Evolutionary conservation across 2,797 vertebrate genomes (phyloP).

Genomic region (Sebastes paucispinis): DNA sequence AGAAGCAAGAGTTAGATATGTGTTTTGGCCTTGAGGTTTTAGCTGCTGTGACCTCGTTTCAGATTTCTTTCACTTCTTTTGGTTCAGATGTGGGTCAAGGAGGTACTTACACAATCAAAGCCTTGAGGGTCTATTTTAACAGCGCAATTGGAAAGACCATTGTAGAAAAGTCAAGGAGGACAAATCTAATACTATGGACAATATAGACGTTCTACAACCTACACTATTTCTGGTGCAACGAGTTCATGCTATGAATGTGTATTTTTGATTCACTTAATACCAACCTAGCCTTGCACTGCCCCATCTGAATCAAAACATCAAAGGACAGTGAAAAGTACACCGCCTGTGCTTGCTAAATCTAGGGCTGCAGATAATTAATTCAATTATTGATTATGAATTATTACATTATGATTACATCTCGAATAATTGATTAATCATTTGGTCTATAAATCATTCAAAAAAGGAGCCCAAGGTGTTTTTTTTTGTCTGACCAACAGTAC

Average conservation of each 20-base stretch:
- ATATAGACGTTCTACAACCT: neutral
- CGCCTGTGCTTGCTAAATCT: neutral
- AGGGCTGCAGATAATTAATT: neutral
- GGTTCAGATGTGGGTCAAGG: neutral
- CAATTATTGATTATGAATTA: neutral
- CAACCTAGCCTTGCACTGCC: neutral
- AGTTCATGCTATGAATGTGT: neutral
- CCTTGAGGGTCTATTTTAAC: neutral
- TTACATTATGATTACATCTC: neutral
- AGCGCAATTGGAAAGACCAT: neutral
- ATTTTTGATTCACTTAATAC: neutral
- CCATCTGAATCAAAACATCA: neutral
- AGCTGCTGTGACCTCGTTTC: neutral
- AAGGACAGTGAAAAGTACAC: neutral
- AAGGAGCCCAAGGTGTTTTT: neutral
- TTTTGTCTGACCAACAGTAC: no score
- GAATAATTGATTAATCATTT: neutral
- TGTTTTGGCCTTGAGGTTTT: neutral
- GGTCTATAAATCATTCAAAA: no score
- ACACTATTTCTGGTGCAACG: neutral
- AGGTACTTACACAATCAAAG: neutral
- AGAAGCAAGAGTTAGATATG: neutral
- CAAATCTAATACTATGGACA: neutral
- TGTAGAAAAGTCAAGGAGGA: neutral
- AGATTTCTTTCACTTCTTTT: neutral